Evolutionary conservation across 1,140 invertebrate species (phyloP).

Genomic region (Lamellibrachia luymesi): DNA sequence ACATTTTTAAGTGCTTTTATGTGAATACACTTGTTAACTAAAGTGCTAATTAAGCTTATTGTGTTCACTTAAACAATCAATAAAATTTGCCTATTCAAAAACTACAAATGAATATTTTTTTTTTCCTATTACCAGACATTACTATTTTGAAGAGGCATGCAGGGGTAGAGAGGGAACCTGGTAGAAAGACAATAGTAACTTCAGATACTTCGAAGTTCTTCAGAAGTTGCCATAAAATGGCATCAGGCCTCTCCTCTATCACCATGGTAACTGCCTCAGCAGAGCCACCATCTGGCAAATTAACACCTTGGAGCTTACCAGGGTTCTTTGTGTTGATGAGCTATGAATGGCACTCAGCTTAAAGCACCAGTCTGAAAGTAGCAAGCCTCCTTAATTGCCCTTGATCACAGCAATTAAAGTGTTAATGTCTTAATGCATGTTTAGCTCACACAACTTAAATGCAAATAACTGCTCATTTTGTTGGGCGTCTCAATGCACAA

Average conservation of each 20-base stretch:
- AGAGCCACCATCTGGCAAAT: background rate
- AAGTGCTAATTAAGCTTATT: background rate
- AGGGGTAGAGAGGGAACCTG: no score
- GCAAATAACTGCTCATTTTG: slow-evolving; percentile 5
- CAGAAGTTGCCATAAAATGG: background rate
- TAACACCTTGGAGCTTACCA: background rate
- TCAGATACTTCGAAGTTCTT: no score
- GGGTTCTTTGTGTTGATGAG: background rate
- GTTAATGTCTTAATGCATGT: background rate
- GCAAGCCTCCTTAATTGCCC: background rate
- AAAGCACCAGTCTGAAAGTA: background rate
- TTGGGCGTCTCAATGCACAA: background rate
- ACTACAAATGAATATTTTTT: background rate
- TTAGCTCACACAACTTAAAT: background rate
- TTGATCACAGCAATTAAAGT: slow-evolving; percentile 5
- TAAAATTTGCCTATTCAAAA: background rate
- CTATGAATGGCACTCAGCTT: background rate
- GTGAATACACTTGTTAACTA: background rate
- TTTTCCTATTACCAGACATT: background rate
- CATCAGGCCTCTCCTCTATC: background rate
- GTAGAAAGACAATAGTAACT: no score
- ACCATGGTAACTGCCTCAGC: background rate
- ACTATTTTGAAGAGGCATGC: no score
- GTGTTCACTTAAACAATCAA: background rate
- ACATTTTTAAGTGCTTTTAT: background rate